phyloP scores from a whole-genome alignment of 2,888 invertebrate species.

The Agrotis segetum region DNA sequence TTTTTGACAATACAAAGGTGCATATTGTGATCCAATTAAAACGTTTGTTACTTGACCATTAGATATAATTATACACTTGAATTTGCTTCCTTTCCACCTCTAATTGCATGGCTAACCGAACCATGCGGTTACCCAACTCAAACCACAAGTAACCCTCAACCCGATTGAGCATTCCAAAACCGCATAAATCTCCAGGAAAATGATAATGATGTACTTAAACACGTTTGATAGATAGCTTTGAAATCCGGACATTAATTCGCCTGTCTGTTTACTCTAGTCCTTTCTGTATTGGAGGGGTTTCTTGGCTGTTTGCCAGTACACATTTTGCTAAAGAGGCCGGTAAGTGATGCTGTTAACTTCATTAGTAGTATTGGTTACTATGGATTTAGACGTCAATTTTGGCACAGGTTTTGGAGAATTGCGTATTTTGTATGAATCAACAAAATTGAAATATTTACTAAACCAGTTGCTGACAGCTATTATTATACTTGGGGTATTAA shows the following conservation, averaged over 20 bases:
- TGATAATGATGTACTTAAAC: conserved; percentile 39
- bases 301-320: conserved; percentile 35
- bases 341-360: conserved; percentile 21
- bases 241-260: conserved; percentile 34
- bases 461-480: too few relatives aligned
- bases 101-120: background rate
- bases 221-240: conserved; percentile 48
- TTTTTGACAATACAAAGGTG: too few relatives aligned
- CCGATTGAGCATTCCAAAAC: conserved; percentile 2
- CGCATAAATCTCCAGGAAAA: conserved; percentile 24
- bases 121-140: background rate
- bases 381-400: conserved; percentile 10
- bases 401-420: background rate
- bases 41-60: too few relatives aligned
- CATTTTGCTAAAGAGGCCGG: conserved; percentile 16
- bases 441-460: too few relatives aligned
- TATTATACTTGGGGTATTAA: too few relatives aligned
- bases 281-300: conserved; percentile 12
- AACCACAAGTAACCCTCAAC: conserved; percentile 17
- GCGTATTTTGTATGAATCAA: background rate
- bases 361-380: conserved; percentile 11
- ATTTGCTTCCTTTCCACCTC: too few relatives aligned
- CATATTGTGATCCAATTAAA: too few relatives aligned
- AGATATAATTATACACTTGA: too few relatives aligned
- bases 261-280: conserved; percentile 10